Evolutionary conservation across 2,888 invertebrate species (phyloP), one percentile per base, ranked within the genome.

Genomic region (Phaedon cochleariae): DNA sequence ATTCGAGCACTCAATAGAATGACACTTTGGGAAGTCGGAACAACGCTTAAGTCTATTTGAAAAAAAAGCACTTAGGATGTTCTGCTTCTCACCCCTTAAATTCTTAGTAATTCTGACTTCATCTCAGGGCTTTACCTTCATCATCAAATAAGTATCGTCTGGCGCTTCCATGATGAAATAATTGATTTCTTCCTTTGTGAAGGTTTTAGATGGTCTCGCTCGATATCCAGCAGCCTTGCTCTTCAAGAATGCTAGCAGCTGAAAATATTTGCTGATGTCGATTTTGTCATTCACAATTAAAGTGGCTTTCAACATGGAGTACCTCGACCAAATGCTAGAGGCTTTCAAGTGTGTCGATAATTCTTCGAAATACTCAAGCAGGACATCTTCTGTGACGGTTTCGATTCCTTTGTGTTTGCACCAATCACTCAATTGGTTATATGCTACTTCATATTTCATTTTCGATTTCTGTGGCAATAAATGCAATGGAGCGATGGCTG

Each of bases 41-140:
- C n/a, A n/a, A n/a, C n/a, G n/a, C n/a, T n/a, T n/a, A n/a, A n/a
- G n/a, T n/a, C n/a, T n/a, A n/a, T n/a, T n/a, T n/a, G n/a, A n/a
- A n/a, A n/a, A n/a, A n/a, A n/a, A n/a, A n/a, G n/a, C n/a, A n/a
- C n/a, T n/a, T n/a, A n/a, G n/a, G n/a, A n/a, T n/a, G n/a, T 26
- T 26, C 26, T 7, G 26, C 26, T 26, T 26, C 7, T 26, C 26
- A 26, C 26, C n/a, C n/a, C n/a, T n/a, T n/a, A n/a, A n/a, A n/a
- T n/a, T n/a, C n/a, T n/a, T n/a, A n/a, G n/a, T n/a, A 26, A 26
- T 26, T 26, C 26, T 26, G 26, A n/a, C n/a, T n/a, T n/a, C n/a
- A n/a, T n/a, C n/a, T n/a, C n/a, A n/a, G n/a, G n/a, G n/a, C n/a
- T 1, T 31, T 41, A 59, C 59, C 58, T 64, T 64, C 63, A 64